Percentiles rank a stretch among this genome's conserved stretches.
Conservation (phyloP, 2,797 vertebrate genomes). For the Enteromius paludinosus region DNA sequence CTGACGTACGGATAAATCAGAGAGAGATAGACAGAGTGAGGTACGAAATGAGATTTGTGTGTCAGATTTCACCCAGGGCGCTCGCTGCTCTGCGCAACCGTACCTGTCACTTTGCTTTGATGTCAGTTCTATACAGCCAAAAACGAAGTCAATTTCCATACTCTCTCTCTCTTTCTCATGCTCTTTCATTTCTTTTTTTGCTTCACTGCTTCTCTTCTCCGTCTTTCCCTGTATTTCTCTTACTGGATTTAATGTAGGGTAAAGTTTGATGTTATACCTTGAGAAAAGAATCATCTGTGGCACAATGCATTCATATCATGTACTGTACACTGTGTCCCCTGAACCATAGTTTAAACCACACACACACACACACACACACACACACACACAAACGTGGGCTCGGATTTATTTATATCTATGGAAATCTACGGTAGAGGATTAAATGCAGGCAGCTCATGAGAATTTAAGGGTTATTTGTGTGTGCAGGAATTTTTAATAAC, state of each 20-base stretch:
- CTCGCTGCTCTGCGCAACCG: background rate
- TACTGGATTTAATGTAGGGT: background rate
- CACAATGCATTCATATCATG: background rate
- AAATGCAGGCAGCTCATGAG: background rate
- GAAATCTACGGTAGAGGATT: background rate
- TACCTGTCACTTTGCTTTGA: conserved; percentile 31
- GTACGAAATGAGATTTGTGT: background rate
- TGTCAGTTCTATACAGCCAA: conserved; percentile 4
- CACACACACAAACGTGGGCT: background rate
- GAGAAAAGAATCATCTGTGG: background rate
- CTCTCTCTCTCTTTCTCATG: background rate
- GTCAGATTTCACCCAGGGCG: conserved; percentile 15
- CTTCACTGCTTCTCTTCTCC: background rate
- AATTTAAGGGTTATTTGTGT: background rate
- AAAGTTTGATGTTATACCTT: background rate
- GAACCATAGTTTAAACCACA: background rate
- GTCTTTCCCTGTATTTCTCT: background rate
- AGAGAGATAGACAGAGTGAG: background rate
- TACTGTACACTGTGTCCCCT: background rate
- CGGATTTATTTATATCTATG: conserved; percentile 20
- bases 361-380: no score
- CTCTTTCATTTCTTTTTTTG: background rate
- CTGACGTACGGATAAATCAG: background rate
- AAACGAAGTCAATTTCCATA: background rate
- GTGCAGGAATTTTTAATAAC: background rate